Evolutionary conservation across 2,888 invertebrate species (phyloP).

Genomic region (Sepiola atlantica): DNA sequence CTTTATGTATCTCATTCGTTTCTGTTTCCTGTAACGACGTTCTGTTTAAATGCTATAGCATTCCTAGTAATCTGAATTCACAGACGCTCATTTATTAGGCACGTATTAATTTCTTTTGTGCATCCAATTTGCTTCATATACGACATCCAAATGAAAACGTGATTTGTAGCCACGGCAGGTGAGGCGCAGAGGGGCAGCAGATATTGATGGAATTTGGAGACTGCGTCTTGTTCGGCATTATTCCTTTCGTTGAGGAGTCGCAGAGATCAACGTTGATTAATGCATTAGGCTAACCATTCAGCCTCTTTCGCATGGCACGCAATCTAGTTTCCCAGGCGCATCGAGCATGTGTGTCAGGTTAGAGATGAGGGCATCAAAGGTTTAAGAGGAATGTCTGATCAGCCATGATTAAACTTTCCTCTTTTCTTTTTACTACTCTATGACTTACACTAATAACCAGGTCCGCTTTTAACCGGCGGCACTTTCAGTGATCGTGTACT

Average conservation of each 20-base stretch:
- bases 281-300: slow-evolving; percentile 7
- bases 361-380: not conserved
- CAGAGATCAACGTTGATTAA: not conserved
- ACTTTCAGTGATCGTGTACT: not conserved
- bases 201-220: no score
- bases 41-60: no score
- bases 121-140: not conserved
- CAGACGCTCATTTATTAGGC: not conserved
- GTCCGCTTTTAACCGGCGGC: not conserved
- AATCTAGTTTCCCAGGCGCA: not conserved
- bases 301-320: not conserved
- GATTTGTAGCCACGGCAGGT: not conserved
- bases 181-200: no score
- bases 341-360: not conserved
- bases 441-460: not conserved
- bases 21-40: no score
- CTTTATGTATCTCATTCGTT: no score
- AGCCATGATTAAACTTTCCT: not conserved
- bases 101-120: not conserved
- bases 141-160: not conserved
- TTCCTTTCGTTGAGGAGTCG: not conserved
- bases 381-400: not conserved
- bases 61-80: not conserved
- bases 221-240: not conserved
- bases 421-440: not conserved